Evolutionary conservation across 64 coral and sea anemone species (phyloP).

Genomic region (Stylophora pistillata): DNA sequence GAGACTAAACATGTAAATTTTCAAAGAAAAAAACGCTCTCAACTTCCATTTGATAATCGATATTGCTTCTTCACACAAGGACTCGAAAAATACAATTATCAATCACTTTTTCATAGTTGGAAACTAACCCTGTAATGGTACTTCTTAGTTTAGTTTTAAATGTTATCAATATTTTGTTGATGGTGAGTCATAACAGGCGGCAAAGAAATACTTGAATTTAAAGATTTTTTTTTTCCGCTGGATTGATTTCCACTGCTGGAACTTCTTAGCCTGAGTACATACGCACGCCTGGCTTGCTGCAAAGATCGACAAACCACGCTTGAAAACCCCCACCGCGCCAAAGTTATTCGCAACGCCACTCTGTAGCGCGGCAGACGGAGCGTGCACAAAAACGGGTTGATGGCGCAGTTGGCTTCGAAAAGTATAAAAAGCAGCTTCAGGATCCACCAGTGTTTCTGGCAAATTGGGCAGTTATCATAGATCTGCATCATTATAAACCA

Average conservation of each 20-base stretch:
- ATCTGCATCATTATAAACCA: constrained; percentile 85
- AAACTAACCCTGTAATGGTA: not conserved
- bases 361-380: constrained; percentile 72
- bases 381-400: constrained; percentile 78
- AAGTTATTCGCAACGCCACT: not conserved
- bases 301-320: not conserved
- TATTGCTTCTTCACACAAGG: no score
- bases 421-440: constrained; percentile 67
- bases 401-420: constrained; percentile 75
- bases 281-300: not conserved
- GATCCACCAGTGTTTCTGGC: constrained; percentile 53
- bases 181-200: not conserved
- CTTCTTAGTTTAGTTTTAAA: not conserved
- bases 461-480: constrained; percentile 48
- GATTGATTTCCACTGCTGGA: not conserved
- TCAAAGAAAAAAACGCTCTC: no score
- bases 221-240: not conserved
- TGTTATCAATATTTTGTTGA: not conserved
- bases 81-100: not conserved
- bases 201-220: not conserved
- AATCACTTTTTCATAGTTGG: no score
- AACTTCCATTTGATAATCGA: no score
- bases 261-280: not conserved
- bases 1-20: no score
- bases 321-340: not conserved